These are phyloP conservation scores for Caretta caretta DNA, from an alignment of 2,113 vertebrate species.

Conservation along the genomic window DNA sequence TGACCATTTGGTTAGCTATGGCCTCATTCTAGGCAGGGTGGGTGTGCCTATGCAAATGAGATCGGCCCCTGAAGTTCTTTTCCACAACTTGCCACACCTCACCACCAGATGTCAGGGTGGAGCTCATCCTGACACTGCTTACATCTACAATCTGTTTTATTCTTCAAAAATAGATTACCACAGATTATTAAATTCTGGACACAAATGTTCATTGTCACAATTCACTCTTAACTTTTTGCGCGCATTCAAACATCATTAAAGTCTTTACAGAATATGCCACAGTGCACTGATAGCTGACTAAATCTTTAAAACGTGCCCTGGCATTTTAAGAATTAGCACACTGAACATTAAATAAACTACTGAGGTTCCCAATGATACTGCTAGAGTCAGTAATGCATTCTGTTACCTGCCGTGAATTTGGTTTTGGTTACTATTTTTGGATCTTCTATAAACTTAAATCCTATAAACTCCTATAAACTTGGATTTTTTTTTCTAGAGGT, in stretches of 20 bases:
- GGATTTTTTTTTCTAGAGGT: background rate
- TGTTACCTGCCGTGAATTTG: background rate
- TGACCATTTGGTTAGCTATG: too few relatives aligned
- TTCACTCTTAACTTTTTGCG: background rate
- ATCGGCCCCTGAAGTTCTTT: too few relatives aligned
- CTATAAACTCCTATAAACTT: too few relatives aligned
- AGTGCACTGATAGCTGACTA: background rate
- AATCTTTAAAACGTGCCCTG: background rate
- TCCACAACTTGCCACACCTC: too few relatives aligned
- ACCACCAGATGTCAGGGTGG: too few relatives aligned
- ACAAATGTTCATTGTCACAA: background rate
- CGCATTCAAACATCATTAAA: background rate
- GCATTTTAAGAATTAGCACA: background rate
- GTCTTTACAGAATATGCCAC: background rate
- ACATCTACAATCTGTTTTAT: too few relatives aligned
- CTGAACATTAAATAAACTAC: background rate
- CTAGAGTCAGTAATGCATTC: background rate
- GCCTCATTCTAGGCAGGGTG: too few relatives aligned
- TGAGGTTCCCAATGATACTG: background rate
- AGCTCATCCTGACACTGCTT: too few relatives aligned
- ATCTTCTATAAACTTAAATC: background rate
- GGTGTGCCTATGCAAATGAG: too few relatives aligned
- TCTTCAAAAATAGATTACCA: background rate
- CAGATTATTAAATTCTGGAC: background rate
- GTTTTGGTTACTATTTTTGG: background rate